Evolutionary conservation across 2,797 vertebrate species (phyloP).

Genomic region (Amniataba percoides): DNA sequence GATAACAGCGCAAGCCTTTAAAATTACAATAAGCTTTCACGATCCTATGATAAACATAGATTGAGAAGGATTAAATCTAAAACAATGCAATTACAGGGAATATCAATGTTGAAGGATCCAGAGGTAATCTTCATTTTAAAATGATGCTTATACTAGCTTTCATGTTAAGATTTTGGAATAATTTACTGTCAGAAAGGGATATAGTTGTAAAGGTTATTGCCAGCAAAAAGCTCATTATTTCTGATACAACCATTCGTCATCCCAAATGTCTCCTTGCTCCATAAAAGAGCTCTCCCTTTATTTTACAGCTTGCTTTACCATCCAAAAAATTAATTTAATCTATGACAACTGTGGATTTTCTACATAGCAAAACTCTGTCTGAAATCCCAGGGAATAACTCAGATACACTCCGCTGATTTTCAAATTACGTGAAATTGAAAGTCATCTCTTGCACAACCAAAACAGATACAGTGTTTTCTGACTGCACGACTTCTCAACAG

Average conservation of each 20-base stretch:
- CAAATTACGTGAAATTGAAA: constrained; percentile 37
- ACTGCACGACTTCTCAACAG: constrained; percentile 33
- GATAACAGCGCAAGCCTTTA: constrained; percentile 38
- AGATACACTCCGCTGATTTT: constrained; percentile 41
- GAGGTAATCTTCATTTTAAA: constrained; percentile 37
- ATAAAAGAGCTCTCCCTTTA: no score
- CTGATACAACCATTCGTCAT: constrained; percentile 3
- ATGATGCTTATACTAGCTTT: constrained; percentile 41
- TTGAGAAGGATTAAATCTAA: constrained; percentile 66
- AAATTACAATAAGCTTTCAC: constrained; percentile 46
- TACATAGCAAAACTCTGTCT: neutral
- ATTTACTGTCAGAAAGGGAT: constrained; percentile 11
- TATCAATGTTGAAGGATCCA: constrained; percentile 31
- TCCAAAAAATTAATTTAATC: no score
- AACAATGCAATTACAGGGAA: constrained; percentile 57
- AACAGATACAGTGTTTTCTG: constrained; percentile 34
- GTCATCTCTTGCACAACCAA: constrained; percentile 31
- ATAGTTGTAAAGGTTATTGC: constrained; percentile 4
- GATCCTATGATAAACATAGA: constrained; percentile 54
- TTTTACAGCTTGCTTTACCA: no score
- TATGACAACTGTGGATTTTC: constrained; percentile 10
- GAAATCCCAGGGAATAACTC: constrained; percentile 43
- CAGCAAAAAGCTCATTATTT: constrained; percentile 13
- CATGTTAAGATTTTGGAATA: constrained; percentile 30
- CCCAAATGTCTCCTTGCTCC: constrained; percentile 4